Conservation (phyloP, 2,113 vertebrate species). For the Bagarius yarrelli region DNA sequence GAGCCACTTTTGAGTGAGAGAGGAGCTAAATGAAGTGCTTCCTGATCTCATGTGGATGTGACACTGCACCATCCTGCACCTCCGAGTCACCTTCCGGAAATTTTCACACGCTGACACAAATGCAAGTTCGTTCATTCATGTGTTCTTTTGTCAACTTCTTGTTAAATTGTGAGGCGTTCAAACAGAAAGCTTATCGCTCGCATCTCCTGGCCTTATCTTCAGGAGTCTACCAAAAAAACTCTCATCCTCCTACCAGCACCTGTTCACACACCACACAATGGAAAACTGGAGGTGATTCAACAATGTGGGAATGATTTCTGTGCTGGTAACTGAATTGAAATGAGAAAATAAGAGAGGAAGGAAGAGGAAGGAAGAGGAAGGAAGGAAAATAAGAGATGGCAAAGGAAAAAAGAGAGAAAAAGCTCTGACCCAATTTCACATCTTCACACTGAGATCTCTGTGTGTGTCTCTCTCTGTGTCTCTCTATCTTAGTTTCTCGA, state of each 20-base stretch:
- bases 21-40: no score
- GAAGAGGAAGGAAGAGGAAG: no score
- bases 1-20: no score
- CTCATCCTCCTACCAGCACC: constrained; percentile 12
- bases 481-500: no score
- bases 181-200: neutral
- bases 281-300: constrained; percentile 9
- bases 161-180: neutral
- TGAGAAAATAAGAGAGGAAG: neutral
- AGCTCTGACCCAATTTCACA: constrained; percentile 68
- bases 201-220: neutral
- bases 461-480: no score
- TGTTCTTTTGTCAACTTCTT: no score
- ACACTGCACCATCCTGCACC: no score
- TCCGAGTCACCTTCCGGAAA: no score
- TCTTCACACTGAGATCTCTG: constrained; percentile 16
- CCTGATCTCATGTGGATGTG: no score
- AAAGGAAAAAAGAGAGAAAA: constrained; percentile 30
- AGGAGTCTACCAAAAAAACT: constrained; percentile 10
- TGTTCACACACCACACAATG: neutral
- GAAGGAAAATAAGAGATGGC: no score
- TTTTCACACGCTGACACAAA: neutral
- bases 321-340: neutral
- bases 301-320: neutral
- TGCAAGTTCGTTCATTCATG: neutral